Conservation (phyloP, 2,888 invertebrate species). For the Sipunculus nudus region DNA sequence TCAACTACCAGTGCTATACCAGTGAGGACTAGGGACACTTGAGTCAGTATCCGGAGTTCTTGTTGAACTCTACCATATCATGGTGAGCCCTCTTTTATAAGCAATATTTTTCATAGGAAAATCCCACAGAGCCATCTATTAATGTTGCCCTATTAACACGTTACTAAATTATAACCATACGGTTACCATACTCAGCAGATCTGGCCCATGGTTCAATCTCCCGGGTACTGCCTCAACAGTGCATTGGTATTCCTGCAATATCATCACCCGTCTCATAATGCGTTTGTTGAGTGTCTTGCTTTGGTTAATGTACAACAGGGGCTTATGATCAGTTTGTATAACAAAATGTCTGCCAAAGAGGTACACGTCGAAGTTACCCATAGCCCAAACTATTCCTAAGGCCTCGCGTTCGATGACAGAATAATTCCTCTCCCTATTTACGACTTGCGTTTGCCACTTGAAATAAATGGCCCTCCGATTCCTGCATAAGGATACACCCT, state of each 20-base stretch:
- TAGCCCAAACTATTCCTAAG: constrained; percentile 33
- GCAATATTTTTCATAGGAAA: too few relatives aligned
- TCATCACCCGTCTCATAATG: constrained; percentile 11
- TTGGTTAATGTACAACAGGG: constrained; percentile 7
- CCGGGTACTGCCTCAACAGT: constrained; percentile 8
- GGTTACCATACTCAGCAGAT: too few relatives aligned
- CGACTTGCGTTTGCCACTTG: constrained; percentile 41
- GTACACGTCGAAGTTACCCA: background rate
- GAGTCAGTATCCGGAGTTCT: too few relatives aligned
- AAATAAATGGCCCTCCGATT: constrained; percentile 9
- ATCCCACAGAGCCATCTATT: too few relatives aligned
- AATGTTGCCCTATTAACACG: too few relatives aligned
- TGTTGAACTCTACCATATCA: too few relatives aligned
- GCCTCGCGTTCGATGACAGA: constrained; percentile 34
- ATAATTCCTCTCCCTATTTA: constrained; percentile 36
- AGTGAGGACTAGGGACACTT: too few relatives aligned
- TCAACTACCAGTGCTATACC: too few relatives aligned
- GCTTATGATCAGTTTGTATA: constrained; percentile 14
- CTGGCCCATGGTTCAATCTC: too few relatives aligned
- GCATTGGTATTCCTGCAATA: constrained; percentile 6
- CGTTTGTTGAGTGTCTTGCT: constrained; percentile 1
- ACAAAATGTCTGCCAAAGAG: background rate
- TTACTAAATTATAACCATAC: too few relatives aligned
- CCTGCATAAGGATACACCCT: constrained; percentile 41
- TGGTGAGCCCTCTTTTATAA: too few relatives aligned